Percentiles rank a stretch among this genome's conserved stretches.
Conservation (phyloP, 2,888 invertebrate genomes). For the Epirrhoe tristata region DNA sequence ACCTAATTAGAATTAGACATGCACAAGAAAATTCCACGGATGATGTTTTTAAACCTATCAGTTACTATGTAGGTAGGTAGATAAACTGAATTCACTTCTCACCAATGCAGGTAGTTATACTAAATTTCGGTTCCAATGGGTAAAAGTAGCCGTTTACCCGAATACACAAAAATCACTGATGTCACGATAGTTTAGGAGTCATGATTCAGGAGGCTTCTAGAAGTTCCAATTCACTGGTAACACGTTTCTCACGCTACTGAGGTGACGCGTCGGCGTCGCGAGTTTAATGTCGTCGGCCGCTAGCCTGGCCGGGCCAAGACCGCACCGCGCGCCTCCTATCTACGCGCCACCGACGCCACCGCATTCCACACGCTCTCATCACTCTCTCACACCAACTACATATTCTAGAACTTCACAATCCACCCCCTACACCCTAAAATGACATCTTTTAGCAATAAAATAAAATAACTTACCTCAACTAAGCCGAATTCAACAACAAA, state of each 20-base stretch:
- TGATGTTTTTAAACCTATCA: background rate
- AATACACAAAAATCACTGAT: constrained; percentile 31
- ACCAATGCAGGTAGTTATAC: background rate
- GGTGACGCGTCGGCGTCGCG: constrained; percentile 77
- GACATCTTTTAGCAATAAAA: constrained; percentile 53
- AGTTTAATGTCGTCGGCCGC: constrained; percentile 71
- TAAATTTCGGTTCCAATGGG: constrained; percentile 8
- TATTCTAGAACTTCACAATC: constrained; percentile 44
- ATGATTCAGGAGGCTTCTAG: constrained; percentile 60
- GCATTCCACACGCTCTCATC: constrained; percentile 49
- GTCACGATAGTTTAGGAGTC: constrained; percentile 6
- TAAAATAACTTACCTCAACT: constrained; percentile 77
- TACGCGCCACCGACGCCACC: constrained; percentile 74
- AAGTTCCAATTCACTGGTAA: constrained; percentile 65
- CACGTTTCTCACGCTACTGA: constrained; percentile 68
- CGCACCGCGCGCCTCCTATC: constrained; percentile 58
- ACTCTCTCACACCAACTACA: constrained; percentile 22
- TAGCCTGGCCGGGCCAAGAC: constrained; percentile 53
- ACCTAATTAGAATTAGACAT: background rate
- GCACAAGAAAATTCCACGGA: background rate
- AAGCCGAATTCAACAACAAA: constrained; percentile 84
- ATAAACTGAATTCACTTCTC: background rate
- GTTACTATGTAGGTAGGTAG: background rate
- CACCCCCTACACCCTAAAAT: constrained; percentile 40
- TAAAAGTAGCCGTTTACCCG: constrained; percentile 14